Conservation (phyloP, 2,888 invertebrate species). For the Heteropelma amictum region DNA sequence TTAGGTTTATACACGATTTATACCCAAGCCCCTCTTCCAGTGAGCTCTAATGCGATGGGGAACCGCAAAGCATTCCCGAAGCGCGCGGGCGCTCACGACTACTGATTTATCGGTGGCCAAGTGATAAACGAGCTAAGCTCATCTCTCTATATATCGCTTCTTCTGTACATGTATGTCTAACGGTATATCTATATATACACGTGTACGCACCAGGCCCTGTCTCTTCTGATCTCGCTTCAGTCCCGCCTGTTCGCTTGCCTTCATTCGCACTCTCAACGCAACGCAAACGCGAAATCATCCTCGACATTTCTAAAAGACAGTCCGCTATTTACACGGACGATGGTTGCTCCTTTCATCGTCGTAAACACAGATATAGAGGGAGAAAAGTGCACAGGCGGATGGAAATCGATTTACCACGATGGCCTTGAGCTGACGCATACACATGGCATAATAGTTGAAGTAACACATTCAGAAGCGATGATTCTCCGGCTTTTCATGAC, state of each 20-base stretch:
- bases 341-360: background rate
- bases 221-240: background rate
- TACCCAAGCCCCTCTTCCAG: slow-evolving; percentile 63
- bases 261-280: slow-evolving; percentile 33
- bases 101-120: slow-evolving; percentile 75
- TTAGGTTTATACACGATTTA: slow-evolving; percentile 36
- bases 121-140: slow-evolving; percentile 74
- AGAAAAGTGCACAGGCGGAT: background rate
- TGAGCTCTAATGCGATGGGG: slow-evolving; percentile 74
- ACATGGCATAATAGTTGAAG: no score
- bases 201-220: slow-evolving; percentile 2
- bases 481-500: background rate
- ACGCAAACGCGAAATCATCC: slow-evolving; percentile 43
- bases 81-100: slow-evolving; percentile 51
- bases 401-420: slow-evolving; percentile 46
- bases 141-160: slow-evolving; percentile 64
- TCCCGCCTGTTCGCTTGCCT: slow-evolving; percentile 7
- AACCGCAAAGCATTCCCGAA: slow-evolving; percentile 73
- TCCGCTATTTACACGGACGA: slow-evolving; percentile 30
- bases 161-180: slow-evolving; percentile 10
- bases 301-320: slow-evolving; percentile 49
- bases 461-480: background rate
- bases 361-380: background rate
- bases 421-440: background rate
- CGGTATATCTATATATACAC: slow-evolving; percentile 11